phyloP scores from a whole-genome alignment of 2,113 vertebrate species.

The Lophochroa leadbeateri region DNA sequence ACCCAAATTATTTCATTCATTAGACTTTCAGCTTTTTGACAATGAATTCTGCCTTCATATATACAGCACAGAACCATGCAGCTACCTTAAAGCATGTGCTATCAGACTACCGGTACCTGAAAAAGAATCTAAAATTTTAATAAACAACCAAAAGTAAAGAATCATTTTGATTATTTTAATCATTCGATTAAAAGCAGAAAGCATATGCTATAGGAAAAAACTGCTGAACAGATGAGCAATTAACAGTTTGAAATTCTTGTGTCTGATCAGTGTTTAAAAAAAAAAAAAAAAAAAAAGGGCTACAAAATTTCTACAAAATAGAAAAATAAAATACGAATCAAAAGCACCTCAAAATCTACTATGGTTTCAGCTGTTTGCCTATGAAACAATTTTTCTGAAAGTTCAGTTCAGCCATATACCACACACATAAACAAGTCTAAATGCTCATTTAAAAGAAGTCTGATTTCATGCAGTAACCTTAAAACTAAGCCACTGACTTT shows the following conservation, averaged over 20 bases:
- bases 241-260: neutral
- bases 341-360: neutral
- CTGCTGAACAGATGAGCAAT: neutral
- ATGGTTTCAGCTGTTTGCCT: neutral
- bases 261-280: neutral
- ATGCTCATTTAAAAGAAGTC: neutral
- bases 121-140: neutral
- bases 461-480: neutral
- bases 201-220: neutral
- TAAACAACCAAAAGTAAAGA: neutral
- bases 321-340: neutral
- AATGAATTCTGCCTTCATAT: neutral
- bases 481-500: neutral
- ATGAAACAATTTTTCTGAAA: neutral
- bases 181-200: neutral
- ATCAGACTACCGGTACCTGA: neutral
- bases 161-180: neutral
- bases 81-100: neutral
- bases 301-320: neutral
- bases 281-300: neutral
- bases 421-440: neutral
- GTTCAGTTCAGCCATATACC: neutral
- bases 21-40: neutral
- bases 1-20: neutral
- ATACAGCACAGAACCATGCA: neutral